A percentile compares a stretch with the other conserved stretches of the same genome.
These are phyloP conservation scores for Drosophila melanogaster DNA, from an alignment of 1,140 invertebrate genomes.

Conservation along the genomic window Release_6_plus_ISO1_MT NT_037436.4:2684501-2685000, in stretches of 20 bases:
- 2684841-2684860: constrained; percentile 5
- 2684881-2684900: background rate
- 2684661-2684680: constrained; percentile 87
- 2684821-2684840: constrained; percentile 32
- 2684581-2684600: constrained; percentile 91
- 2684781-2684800: constrained; percentile 59
- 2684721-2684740: constrained; percentile 1
- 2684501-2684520: background rate
- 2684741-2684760: constrained; percentile 33
- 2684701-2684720: background rate
- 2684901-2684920: constrained; percentile 5
- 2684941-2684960: no score
- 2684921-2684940: no score
- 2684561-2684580: constrained; percentile 92
- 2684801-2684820: constrained; percentile 53
- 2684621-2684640: constrained; percentile 83
- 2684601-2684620: constrained; percentile 89
- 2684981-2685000: background rate
- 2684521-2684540: constrained; percentile 1
- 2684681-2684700: constrained; percentile 88
- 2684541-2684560: constrained; percentile 88
- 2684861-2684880: constrained; percentile 26
- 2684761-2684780: constrained; percentile 52
- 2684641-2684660: constrained; percentile 85
- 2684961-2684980: no score